These are phyloP conservation scores for Cladopsammia gracilis DNA, from an alignment of 64 coral and sea anemone genomes.

Conservation along the genomic window DNA sequence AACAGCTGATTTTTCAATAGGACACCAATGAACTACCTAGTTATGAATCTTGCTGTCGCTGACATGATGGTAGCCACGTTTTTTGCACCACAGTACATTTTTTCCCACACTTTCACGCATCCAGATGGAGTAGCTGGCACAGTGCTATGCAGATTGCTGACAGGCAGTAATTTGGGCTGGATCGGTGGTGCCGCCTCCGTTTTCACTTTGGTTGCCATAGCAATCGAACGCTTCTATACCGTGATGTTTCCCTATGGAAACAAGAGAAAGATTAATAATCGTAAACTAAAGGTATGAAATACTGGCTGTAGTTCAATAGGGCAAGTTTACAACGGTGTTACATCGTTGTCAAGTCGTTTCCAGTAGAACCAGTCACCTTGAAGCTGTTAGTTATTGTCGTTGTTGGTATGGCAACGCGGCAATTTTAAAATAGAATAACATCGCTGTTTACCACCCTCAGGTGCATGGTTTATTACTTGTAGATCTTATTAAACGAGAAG, in stretches of 20 bases:
- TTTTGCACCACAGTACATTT: not conserved
- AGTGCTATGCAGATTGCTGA: not conserved
- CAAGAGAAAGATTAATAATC: not conserved
- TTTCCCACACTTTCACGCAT: not conserved
- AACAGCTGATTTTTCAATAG: not conserved
- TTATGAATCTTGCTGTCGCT: not conserved
- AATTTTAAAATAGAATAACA: too few relatives aligned
- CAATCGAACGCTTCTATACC: not conserved
- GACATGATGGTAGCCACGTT: not conserved
- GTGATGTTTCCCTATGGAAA: not conserved
- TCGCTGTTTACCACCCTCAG: too few relatives aligned
- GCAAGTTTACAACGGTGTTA: not conserved
- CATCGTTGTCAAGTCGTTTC: not conserved
- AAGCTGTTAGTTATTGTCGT: too few relatives aligned
- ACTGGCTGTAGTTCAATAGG: too few relatives aligned
- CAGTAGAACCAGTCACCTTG: not conserved
- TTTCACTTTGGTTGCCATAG: not conserved
- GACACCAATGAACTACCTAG: not conserved
- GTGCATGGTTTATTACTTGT: too few relatives aligned
- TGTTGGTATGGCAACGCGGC: too few relatives aligned
- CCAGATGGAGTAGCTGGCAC: not conserved
- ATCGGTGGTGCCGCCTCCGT: not conserved
- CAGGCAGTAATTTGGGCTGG: not conserved
- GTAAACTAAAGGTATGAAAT: constrained; percentile 8
- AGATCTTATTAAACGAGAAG: too few relatives aligned